Conservation (phyloP, 2,113 vertebrate species). For the Alectura lathami region DNA sequence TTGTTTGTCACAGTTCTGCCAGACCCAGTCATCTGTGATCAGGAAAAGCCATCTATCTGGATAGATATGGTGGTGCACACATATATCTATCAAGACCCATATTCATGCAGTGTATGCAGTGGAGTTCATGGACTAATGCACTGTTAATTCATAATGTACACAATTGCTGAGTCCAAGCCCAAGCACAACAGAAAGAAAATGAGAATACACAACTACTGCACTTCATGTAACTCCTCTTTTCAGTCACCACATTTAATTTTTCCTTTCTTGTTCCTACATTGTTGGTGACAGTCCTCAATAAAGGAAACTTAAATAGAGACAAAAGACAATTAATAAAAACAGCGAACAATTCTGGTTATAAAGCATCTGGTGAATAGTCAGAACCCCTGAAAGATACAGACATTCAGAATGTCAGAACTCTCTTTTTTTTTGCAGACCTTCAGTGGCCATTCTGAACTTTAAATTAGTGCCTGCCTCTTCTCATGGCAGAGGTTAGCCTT, state of each 20-base stretch:
- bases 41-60: slow-evolving; percentile 18
- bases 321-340: background rate
- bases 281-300: background rate
- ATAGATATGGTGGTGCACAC: slow-evolving; percentile 1
- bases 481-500: background rate
- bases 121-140: background rate
- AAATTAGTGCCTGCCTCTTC: no score
- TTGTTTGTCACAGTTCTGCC: background rate
- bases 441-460: background rate
- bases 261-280: background rate
- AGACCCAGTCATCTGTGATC: slow-evolving; percentile 26
- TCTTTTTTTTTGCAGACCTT: background rate
- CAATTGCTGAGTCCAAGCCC: slow-evolving; percentile 34
- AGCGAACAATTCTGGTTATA: background rate
- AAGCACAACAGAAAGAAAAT: slow-evolving; percentile 30
- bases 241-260: background rate
- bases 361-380: background rate
- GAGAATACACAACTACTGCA: background rate
- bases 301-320: background rate
- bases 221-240: background rate
- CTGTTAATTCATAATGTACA: slow-evolving; percentile 33
- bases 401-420: background rate
- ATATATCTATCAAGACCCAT: slow-evolving; percentile 36
- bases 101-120: background rate
- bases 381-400: background rate